These are phyloP conservation scores for Halichoerus grypus DNA, from an alignment of 2,113 vertebrate genomes.

Conservation along the genomic window DNA sequence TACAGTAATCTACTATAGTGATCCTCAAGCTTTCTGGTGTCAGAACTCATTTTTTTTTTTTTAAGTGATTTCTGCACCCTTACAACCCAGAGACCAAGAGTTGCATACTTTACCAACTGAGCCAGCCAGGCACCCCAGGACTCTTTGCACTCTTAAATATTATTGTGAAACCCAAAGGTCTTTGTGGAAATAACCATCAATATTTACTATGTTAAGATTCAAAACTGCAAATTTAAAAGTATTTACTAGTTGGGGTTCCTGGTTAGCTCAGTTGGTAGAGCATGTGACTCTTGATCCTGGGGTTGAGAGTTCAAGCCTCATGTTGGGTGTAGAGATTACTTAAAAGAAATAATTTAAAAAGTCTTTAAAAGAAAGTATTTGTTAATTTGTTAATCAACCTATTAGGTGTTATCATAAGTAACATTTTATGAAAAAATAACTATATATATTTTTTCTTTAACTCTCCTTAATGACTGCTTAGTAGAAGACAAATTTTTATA, in stretches of 20 bases:
- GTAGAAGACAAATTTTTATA: background rate
- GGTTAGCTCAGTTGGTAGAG: background rate
- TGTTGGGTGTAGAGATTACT: background rate
- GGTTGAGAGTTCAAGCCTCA: background rate
- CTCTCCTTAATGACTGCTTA: background rate
- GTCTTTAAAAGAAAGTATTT: background rate
- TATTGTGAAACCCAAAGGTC: background rate
- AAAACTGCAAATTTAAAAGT: background rate
- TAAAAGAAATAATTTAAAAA: background rate
- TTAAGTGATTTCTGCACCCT: background rate
- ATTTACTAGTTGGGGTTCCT: background rate
- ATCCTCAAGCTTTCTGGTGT: background rate
- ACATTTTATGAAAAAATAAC: background rate
- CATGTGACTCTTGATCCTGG: background rate
- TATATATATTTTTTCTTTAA: background rate
- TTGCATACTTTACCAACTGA: background rate
- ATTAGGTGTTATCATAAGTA: background rate
- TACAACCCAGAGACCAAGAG: background rate
- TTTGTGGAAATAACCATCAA: background rate
- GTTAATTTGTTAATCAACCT: background rate
- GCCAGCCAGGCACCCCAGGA: background rate
- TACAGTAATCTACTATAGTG: background rate
- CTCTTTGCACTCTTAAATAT: background rate
- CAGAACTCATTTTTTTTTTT: background rate
- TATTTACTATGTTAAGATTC: background rate